Evolutionary conservation across 37 sponge, comb jelly and placozoan species (phyloP).

Genomic region (Cladorhizidae sp.): DNA sequence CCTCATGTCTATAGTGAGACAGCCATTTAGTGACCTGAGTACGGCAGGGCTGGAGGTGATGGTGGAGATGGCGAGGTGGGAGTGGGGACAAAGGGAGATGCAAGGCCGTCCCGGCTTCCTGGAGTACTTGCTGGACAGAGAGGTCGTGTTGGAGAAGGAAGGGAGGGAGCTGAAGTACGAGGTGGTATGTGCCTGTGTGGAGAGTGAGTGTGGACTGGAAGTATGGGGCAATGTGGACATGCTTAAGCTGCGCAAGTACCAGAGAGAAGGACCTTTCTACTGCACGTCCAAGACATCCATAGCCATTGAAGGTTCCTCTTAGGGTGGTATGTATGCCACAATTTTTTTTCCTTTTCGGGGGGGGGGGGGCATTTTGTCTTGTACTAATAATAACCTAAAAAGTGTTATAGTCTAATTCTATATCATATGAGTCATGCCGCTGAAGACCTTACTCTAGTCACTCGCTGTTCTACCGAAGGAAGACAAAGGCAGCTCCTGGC

Average conservation of each 20-base stretch:
- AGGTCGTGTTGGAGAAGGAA: slow-evolving; percentile 37
- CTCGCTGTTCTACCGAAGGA: too few species aligned
- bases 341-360: too few species aligned
- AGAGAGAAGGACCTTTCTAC: slow-evolving; percentile 68
- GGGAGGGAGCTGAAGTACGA: slow-evolving; percentile 63
- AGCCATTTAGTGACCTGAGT: slow-evolving; percentile 66
- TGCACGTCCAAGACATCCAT: slow-evolving; percentile 34
- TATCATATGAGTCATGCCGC: too few species aligned
- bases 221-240: slow-evolving; percentile 31
- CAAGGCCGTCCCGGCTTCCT: slow-evolving; percentile 49
- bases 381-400: too few species aligned
- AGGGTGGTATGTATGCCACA: background rate
- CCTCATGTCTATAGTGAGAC: slow-evolving; percentile 42
- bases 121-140: slow-evolving; percentile 74
- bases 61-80: slow-evolving; percentile 6
- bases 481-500: too few species aligned
- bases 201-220: slow-evolving; percentile 14
- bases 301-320: slow-evolving; percentile 55
- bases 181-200: slow-evolving; percentile 38
- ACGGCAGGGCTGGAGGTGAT: slow-evolving; percentile 35
- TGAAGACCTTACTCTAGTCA: too few species aligned
- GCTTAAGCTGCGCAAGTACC: slow-evolving; percentile 57
- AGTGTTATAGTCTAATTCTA: too few species aligned
- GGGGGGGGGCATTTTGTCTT: too few species aligned
- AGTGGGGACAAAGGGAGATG: slow-evolving; percentile 69